Evolutionary conservation across 1,140 invertebrate genomes (phyloP), one percentile per base, ranked within the genome.

Genomic region (Thereuonema tuberculata): DNA sequence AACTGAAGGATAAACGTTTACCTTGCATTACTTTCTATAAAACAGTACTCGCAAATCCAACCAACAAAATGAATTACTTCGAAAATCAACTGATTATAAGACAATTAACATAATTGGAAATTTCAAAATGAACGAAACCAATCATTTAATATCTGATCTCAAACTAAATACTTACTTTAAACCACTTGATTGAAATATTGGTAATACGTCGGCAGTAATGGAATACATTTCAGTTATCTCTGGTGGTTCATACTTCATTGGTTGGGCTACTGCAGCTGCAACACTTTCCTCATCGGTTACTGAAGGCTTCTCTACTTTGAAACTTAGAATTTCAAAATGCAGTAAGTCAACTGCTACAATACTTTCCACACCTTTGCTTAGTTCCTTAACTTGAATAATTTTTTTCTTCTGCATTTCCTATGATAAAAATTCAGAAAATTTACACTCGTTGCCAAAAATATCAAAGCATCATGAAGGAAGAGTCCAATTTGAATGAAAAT

Each of bases 301-400:
- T 57, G 31, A 21, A 53, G 74, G 71, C 50, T 72, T 68, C 9
- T 49, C 60, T 5, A 65, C 31, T 56, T 49, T 20, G 31, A 63
- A 68, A 5, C 50, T 46, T 28, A 74, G 68, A 47, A 81, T 63
- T 61, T 74, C 74, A 5, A 78, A 75, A 72, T 84, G 81, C 14
- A 74, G 71, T 49, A 71, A 69, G 68, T 80, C 77, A 12, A 85
- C 75, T 1, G 70, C 69, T 24, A 75, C 75, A 31, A 89, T 81
- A 59, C 82, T 84, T 69, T 84, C 82, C 29, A 86, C 84, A 37
- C 85, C 85, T 68, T 84, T 84, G 59, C 80, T 81, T 28, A 84
- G 71, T 72, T 86, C 83, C 61, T 82, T 81, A 23, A 86, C 78
- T 48, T 77, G 76, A 48, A 88, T 74, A 47, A 85, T 71, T 3